Evolutionary conservation across 2,797 vertebrate species (phyloP), one percentile per base, ranked within the genome.

Genomic region (Sphenopsis melanotis): DNA sequence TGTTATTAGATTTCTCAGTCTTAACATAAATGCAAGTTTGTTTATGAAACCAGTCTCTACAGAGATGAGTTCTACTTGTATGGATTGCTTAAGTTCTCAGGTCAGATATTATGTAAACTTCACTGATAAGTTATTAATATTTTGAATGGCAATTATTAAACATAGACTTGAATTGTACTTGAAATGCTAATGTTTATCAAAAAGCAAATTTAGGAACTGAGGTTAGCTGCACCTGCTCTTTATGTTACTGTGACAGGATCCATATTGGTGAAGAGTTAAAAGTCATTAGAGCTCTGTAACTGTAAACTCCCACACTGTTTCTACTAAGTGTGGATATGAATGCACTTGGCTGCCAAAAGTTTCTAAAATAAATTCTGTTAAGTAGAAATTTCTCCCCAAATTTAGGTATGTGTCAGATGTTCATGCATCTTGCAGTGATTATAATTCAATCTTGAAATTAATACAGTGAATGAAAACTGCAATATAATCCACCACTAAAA

Each of bases 391-490:
- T 83, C 68, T 77, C 46, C 59, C 63, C 49, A 44, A 80, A 71
- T 91, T 91, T 53, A 92, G 71, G 57, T 87, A 26, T 47, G 19
- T 89, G 64, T 94, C 81, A 83, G 68, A 59, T 76, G 44, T 82
- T 92, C 49, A 4, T 69, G 49, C 71, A 75, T 76, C 83, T 94
- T 90, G 90, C 50, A 81, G 61, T 72, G 93, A 75, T 96, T 93
- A 71, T 70, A 85, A 91, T 74, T 71, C 89, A 72, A 23, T 36
- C 69, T 85, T 89, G 85, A 79, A 85, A 95, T 86, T 11, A 70
- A 69, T 46, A 68, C 37, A 75, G 24, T 72, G 36, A 56, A 92
- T 78, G 55, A 80, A 83, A 74, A 66, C 37, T 69, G 42, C 32
- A 91, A 10, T 89, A 63, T 39, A 90, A 64, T 83, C 92, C 65